phyloP scores from a whole-genome alignment of 1,140 invertebrate species.

The Papilio xuthus region DNA sequence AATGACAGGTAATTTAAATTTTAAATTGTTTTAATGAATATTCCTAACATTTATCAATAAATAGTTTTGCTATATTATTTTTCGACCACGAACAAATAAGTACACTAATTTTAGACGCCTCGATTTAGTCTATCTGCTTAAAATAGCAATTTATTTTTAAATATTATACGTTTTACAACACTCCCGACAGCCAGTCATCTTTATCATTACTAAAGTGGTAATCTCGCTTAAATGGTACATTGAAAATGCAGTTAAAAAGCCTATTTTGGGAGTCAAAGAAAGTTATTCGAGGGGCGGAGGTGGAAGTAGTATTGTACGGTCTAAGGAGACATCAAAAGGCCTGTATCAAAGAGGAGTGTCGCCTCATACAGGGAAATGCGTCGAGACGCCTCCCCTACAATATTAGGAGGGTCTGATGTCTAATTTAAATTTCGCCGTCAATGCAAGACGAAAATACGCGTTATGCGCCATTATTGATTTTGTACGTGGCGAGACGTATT shows the following conservation, averaged over 20 bases:
- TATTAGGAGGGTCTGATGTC: conserved; percentile 59
- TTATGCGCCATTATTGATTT: conserved; percentile 31
- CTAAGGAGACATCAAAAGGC: conserved; percentile 76
- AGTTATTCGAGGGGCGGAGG: conserved; percentile 66
- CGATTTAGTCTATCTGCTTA: background rate
- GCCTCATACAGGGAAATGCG: conserved; percentile 64
- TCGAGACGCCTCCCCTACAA: conserved; percentile 62
- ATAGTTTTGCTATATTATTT: background rate
- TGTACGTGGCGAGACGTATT: conserved; percentile 7
- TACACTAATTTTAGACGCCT: background rate
- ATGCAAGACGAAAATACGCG: conserved; percentile 46
- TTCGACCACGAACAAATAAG: background rate
- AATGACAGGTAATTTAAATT: conserved; percentile 22
- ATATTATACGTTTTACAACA: background rate
- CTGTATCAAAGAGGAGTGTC: conserved; percentile 76
- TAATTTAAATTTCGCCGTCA: conserved; percentile 70
- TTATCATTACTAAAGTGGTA: conserved; percentile 15
- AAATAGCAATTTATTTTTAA: background rate
- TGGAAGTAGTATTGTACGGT: conserved; percentile 71
- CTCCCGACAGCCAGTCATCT: background rate
- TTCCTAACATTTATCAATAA: background rate
- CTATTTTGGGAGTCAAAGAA: conserved; percentile 65
- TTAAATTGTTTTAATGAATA: background rate
- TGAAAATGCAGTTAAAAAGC: conserved; percentile 50
- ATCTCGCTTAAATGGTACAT: background rate